Evolutionary conservation across 2,888 invertebrate genomes (phyloP), one percentile per base, ranked within the genome.

Genomic region (Ecdyonurus torrentis): DNA sequence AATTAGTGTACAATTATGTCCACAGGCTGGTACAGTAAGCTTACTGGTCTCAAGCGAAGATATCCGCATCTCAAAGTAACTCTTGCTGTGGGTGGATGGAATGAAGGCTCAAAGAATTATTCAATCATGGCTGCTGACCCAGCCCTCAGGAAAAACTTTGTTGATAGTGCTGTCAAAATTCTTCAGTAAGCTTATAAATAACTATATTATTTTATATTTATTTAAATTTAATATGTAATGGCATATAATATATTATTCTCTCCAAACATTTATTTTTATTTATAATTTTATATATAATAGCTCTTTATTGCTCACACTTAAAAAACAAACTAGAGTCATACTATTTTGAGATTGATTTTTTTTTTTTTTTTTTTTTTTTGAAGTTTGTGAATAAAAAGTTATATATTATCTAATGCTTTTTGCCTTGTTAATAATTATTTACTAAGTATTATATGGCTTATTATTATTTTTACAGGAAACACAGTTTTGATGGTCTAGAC

Each of bases 401-500:
- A n/a, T n/a, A n/a, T n/a, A n/a, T n/a, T n/a, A n/a, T n/a, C n/a
- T n/a, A n/a, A n/a, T n/a, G n/a, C n/a, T n/a, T n/a, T n/a, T n/a
- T n/a, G n/a, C n/a, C n/a, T n/a, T n/a, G n/a, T n/a, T n/a, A n/a
- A n/a, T n/a, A n/a, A n/a, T n/a, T n/a, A n/a, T n/a, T n/a, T n/a
- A n/a, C n/a, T n/a, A n/a, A n/a, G n/a, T n/a, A n/a, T n/a, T n/a
- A n/a, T n/a, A n/a, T n/a, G n/a, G n/a, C n/a, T n/a, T n/a, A n/a
- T n/a, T n/a, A n/a, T n/a, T n/a, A n/a, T n/a, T n/a, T 68, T 76
- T 78, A n/a, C 74, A 87, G 86, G 61, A 80, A 81, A 68, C 82
- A 85, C 72, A 79, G 81, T 62, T 89, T 90, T 69, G 86, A 89
- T 67, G 89, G 89, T 0, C 73, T 90, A 24, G 89, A 90, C 70